Percentiles rank a stretch among this genome's conserved stretches.
Evolutionary conservation across 2,113 vertebrate genomes (phyloP).

Genomic region (Myotis lucifugus): DNA sequence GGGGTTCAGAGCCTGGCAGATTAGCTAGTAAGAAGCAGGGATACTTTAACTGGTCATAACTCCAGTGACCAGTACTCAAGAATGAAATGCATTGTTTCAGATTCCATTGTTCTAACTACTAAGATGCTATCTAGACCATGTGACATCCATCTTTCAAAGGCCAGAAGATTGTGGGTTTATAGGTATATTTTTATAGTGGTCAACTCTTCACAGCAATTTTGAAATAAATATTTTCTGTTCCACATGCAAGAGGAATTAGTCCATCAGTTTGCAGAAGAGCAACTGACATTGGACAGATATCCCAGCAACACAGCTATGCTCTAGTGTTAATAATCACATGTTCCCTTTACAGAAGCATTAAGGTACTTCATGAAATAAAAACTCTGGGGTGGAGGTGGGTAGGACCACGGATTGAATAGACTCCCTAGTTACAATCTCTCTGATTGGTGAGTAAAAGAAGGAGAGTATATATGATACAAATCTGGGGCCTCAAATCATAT

Average conservation of each 20-base stretch:
- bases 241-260: neutral
- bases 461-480: too few relatives aligned
- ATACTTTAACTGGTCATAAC: neutral
- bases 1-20: neutral
- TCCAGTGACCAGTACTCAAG: neutral
- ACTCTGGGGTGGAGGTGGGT: neutral
- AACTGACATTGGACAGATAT: neutral
- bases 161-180: neutral
- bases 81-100: neutral
- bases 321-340: neutral
- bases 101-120: neutral
- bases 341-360: neutral
- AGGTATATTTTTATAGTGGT: neutral
- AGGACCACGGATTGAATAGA: neutral
- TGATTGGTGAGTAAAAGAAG: neutral
- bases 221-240: neutral
- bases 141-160: neutral
- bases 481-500: neutral
- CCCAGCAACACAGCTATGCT: neutral
- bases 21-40: neutral
- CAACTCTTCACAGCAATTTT: neutral
- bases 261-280: neutral
- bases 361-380: neutral
- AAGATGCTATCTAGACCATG: neutral
- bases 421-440: neutral